Base-by-base conservation (phyloP, 2,888 invertebrate species). In the Cryptus armator region DNA sequence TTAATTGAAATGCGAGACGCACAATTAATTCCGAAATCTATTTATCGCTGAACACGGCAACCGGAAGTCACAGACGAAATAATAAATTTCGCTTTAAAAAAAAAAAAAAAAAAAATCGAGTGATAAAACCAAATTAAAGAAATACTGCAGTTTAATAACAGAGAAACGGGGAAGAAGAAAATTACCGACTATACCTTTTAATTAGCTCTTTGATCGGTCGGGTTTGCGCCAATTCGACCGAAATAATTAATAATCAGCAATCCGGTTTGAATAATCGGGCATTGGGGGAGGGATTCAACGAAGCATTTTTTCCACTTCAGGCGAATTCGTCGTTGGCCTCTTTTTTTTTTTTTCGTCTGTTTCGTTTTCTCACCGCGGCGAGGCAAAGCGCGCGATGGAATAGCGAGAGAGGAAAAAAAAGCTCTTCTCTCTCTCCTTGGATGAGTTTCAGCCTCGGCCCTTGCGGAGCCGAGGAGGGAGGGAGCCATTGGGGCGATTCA, bases 401-500 rank as follows among this genome's bases (percentile, higher is more conserved):
- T 44, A 64, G 74, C 59, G 51, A n/a, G 12, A 37, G 48, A n/a
- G 14, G 32, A 74, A 56, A 46, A 53, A 59, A 83, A 83, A 74
- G 64, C 75, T 71, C 56, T 29, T 10, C n/a, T 19, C 76, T 19
- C 76, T 84, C 71, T 71, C 71, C 80, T 80, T 76, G 80, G 71
- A 71, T 76, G 80, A 81, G 67, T 84, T 84, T 84, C 75, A 84
- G 76, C 84, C 76, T 84, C 84, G 84, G 80, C 84, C 76, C 59
- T 77, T 83, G 59, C 48, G 43, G 64, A 24, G 53, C 19, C 48
- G 59, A 19, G 44, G 48, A 14, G 56, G 19, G 32, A 29, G 29
- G 44, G 62, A 2, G 16, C 48, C 37, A 64, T 66, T 76, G 46
- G 37, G 24, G 29, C 46, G 32, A 56, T 81, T 78, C 78, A 70